Conservation (phyloP, 2,888 invertebrate species). For the Scaptomyza tumidula region DNA sequence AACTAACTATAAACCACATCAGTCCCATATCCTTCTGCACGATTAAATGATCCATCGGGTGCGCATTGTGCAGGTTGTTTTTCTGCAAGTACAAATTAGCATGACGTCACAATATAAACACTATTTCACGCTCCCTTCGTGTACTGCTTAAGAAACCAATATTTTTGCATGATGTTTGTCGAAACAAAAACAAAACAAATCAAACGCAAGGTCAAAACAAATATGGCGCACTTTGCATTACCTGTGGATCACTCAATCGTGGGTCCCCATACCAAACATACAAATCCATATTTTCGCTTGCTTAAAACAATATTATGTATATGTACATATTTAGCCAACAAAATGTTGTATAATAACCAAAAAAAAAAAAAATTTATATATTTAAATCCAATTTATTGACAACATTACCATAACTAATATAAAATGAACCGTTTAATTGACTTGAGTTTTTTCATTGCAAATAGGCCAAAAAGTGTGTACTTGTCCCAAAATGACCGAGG, state of each 20-base stretch:
- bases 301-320: slow-evolving; percentile 46
- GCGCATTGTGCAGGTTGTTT: slow-evolving; percentile 15
- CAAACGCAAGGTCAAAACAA: not conserved
- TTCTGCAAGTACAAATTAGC: not conserved
- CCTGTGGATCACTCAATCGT: slow-evolving; percentile 46
- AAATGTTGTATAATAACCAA: slow-evolving; percentile 56
- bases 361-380: slow-evolving; percentile 54
- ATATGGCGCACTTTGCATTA: slow-evolving; percentile 21
- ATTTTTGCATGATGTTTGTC: not conserved
- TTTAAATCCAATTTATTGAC: slow-evolving; percentile 69
- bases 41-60: slow-evolving; percentile 49
- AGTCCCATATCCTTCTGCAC: slow-evolving; percentile 17
- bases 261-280: not conserved
- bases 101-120: slow-evolving; percentile 19
- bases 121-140: slow-evolving; percentile 6
- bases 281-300: slow-evolving; percentile 55
- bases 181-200: not conserved
- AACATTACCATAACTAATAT: slow-evolving; percentile 58
- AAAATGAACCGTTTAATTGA: slow-evolving; percentile 83
- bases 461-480: slow-evolving; percentile 85
- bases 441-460: slow-evolving; percentile 85
- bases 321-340: slow-evolving; percentile 44
- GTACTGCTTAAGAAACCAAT: slow-evolving; percentile 2
- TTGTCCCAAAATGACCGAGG: slow-evolving; percentile 85
- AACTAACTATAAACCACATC: slow-evolving; percentile 16